Conservation (phyloP, 2,888 invertebrate genomes). For the Leptinotarsa peninsularis region DNA sequence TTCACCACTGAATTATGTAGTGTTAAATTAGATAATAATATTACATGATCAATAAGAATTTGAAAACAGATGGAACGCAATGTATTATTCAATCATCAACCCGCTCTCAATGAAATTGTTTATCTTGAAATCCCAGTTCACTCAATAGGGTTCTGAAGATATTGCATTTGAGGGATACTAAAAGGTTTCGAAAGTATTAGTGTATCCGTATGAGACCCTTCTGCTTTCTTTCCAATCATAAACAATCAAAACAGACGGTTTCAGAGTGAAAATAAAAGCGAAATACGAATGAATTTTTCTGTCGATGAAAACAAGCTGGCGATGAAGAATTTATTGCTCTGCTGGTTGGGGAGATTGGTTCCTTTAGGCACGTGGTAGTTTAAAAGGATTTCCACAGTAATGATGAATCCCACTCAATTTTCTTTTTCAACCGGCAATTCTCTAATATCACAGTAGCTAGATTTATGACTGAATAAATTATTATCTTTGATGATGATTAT, state of each 20-base stretch:
- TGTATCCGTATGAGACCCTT: conserved; percentile 1
- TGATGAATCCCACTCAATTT: neutral
- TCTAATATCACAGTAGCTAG: neutral
- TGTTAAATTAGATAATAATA: no score
- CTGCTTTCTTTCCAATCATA: neutral
- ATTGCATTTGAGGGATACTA: conserved; percentile 1
- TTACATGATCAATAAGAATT: no score
- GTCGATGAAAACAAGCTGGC: neutral
- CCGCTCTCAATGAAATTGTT: no score
- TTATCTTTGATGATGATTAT: no score
- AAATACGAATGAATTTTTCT: conserved; percentile 2
- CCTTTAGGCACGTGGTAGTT: neutral
- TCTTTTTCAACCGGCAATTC: neutral
- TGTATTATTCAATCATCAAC: no score
- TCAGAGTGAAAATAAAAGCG: conserved; percentile 5
- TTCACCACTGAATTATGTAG: no score
- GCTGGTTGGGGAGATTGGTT: conserved; percentile 1
- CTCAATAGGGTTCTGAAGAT: neutral
- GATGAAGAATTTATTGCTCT: conserved; percentile 1
- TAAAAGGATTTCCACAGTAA: neutral
- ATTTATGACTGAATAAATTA: no score
- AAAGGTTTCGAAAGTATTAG: conserved; percentile 1
- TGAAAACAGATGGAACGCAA: no score
- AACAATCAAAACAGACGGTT: conserved; percentile 9
- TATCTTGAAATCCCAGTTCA: neutral